A percentile compares a stretch with the other conserved stretches of the same genome.
Evolutionary conservation across 2,888 invertebrate genomes (phyloP).

Genomic region (Campoplex nolae): DNA sequence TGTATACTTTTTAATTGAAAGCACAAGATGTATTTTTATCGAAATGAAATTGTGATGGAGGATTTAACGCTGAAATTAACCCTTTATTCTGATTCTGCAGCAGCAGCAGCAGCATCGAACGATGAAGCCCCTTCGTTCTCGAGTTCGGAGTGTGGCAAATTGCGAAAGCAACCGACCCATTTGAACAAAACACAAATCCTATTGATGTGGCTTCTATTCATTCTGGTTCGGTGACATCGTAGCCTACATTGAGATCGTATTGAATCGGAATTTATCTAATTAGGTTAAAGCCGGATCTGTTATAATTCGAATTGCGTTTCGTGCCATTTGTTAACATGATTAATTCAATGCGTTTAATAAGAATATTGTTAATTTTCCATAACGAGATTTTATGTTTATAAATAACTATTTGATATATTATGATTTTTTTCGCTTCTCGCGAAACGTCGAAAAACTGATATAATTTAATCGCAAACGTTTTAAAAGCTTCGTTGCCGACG

Average conservation of each 20-base stretch:
- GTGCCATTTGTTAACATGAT: neutral
- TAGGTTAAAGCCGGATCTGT: slow-evolving; percentile 48
- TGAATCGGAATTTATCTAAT: slow-evolving; percentile 50
- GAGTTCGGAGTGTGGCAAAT: slow-evolving; percentile 18
- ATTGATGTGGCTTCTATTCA: slow-evolving; percentile 63
- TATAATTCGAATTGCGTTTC: slow-evolving; percentile 19
- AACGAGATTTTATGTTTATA: neutral
- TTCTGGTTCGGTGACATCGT: slow-evolving; percentile 55
- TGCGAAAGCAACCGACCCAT: slow-evolving; percentile 20
- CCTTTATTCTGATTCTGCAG: slow-evolving; percentile 17
- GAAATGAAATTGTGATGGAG: neutral
- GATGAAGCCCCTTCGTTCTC: slow-evolving; percentile 32
- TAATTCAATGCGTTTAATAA: neutral
- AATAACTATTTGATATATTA: neutral
- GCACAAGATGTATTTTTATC: neutral
- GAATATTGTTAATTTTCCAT: neutral
- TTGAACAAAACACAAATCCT: slow-evolving; percentile 31
- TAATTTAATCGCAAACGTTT: neutral
- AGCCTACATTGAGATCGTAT: slow-evolving; percentile 48
- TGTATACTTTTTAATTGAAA: slow-evolving; percentile 8
- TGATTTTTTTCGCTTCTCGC: neutral
- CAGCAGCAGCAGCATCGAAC: too few relatives aligned
- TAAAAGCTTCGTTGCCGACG: neutral
- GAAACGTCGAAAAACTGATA: neutral
- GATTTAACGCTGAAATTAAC: slow-evolving; percentile 30